A percentile compares a stretch with the other conserved stretches of the same genome.
phyloP scores from a whole-genome alignment of 2,888 invertebrate genomes.

The Microctonus brassicae region DNA sequence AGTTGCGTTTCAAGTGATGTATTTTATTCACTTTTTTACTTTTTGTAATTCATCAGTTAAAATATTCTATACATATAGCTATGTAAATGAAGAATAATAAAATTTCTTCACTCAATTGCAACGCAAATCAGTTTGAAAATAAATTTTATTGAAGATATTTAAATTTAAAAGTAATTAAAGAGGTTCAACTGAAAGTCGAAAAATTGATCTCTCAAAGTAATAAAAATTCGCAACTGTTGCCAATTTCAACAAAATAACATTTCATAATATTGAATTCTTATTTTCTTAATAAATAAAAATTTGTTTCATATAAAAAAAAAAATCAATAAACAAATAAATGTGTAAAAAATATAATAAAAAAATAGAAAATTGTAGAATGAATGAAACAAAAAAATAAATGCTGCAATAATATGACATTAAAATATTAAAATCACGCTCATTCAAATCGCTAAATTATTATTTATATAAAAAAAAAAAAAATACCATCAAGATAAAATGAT shows the following conservation, averaged over 20 bases:
- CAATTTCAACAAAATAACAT: no score
- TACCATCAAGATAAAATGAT: not conserved
- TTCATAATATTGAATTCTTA: no score
- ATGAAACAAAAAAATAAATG: not conserved
- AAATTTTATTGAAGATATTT: not conserved
- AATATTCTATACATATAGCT: not conserved
- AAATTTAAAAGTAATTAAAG: not conserved
- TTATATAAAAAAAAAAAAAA: constrained; percentile 19
- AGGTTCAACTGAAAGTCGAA: no score
- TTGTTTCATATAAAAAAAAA: no score
- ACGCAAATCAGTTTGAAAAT: not conserved
- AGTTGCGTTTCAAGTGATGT: not conserved
- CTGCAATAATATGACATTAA: constrained; percentile 7
- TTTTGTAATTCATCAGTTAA: not conserved
- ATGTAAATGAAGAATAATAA: not conserved
- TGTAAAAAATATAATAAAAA: not conserved
- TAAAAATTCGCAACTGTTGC: no score
- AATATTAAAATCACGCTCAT: constrained; percentile 19
- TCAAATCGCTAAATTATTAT: constrained; percentile 15
- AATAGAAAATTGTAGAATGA: not conserved
- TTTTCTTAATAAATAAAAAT: no score
- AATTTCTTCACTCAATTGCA: not conserved
- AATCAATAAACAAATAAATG: no score
- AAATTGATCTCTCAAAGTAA: no score
- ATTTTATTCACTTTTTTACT: not conserved